Evolutionary conservation across 2,888 invertebrate species (phyloP), one percentile per base, ranked within the genome.

Genomic region (Megamerina dolium): DNA sequence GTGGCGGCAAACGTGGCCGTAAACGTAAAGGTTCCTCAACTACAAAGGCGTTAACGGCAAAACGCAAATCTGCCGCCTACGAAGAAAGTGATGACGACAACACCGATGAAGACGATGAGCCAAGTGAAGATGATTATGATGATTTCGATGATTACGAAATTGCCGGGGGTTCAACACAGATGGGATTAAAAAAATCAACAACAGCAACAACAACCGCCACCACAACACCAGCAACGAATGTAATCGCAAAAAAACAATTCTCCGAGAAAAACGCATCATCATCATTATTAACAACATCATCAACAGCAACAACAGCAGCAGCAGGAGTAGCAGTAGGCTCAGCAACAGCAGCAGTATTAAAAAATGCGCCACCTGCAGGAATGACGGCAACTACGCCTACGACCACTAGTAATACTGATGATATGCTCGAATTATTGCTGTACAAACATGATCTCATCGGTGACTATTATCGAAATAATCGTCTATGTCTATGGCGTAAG

Each of bases 401-500:
- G n/a, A n/a, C n/a, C n/a, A n/a, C n/a, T n/a, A n/a, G n/a, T n/a
- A n/a, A n/a, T n/a, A 33, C 42, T 12, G 49, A 52, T 16, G 53
- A 54, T 5, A 47, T 51, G 19, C 43, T 68, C 34, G 63, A 64
- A 37, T 45, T 68, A 40, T 48, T 66, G 48, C 43, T 70, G 1
- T 71, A 69, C 21, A 64, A 70, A 46, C 64, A 62, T 4, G 72
- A 72, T 46, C 46, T 72, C 5, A 49, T 55, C 20, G 52, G 47
- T 5, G 65, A 71, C 48, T 64, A 65, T 50, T 40, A 57, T 30
- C 58, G 56, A 14, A 70, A 68, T 44, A 56, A 58, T 45, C 66
- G 69, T 2, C 50, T 72, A 18, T 70, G 72, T 26, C 58, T 72
- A 41, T 72, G 72, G 72, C 67, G 67, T 13, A 69, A 66, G 34